Base-by-base conservation (phyloP, 2,113 vertebrate genomes). In the Laticauda colubrina region DNA sequence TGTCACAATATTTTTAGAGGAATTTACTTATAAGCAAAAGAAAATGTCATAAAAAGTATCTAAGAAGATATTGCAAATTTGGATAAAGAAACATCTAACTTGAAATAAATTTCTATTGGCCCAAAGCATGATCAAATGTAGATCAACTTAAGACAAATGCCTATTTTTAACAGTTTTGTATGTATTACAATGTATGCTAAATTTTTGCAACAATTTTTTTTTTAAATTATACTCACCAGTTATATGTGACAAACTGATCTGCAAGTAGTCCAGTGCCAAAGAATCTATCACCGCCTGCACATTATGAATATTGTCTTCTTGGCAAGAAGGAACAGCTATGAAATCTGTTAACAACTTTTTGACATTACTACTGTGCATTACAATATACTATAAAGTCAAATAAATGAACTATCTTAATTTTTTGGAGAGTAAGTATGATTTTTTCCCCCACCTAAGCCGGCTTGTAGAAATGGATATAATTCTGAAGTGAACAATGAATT, bases 221-320 rank as follows among this genome's bases (percentile, higher is more conserved):
- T 57, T 91, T 51, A 10, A 89, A 7, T 90, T 94, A 34, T 75
- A 97, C 97, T 92, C 48, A 99, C 99, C 99, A 95, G 98, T 99
- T 95, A 99, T 99, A 95, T 99, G 99, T 0, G 99, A 99, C 95
- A 99, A 98, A 96, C 99, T 99, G 97, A 99, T 98, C 95, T 99
- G 99, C 93, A 99, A 98, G 95, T 99, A 99, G 97, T 99, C 99
- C 97, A 99, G 89, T 55, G 99, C 99, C 94, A 99, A 96, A 2
- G 99, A 99, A 97, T 99, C 99, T 92, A 99, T 99, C 91, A 99
- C 97, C 92, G 98, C 98, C 96, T 99, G 99, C 85, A 99, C 95
- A 64, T 99, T 99, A 95, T 99, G 99, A 85, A 98, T 93, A 88
- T 99, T 98, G 91, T 99, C 98, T 92, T 99, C 99, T 95, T 98